Percentiles rank a stretch among this genome's conserved stretches.
Evolutionary conservation across 2,888 invertebrate genomes (phyloP).

Genomic region (Campoplex capitator): DNA sequence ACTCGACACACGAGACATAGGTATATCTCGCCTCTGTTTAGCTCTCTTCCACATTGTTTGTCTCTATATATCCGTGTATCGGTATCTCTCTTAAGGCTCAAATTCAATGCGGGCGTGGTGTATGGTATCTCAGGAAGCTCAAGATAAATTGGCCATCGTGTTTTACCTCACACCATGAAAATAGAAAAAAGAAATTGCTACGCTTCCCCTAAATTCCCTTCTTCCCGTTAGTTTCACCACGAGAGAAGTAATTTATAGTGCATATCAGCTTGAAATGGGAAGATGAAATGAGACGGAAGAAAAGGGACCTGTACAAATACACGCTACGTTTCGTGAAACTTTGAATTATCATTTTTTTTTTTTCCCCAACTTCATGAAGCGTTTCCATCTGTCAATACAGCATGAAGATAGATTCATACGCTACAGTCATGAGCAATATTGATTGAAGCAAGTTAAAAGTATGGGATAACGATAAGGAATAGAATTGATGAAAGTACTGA

Average conservation of each 20-base stretch:
- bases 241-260: constrained; percentile 37
- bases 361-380: neutral
- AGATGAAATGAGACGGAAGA: constrained; percentile 23
- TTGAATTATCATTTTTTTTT: neutral
- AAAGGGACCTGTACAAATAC: constrained; percentile 7
- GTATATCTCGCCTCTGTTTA: constrained; percentile 23
- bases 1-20: constrained; percentile 41
- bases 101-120: constrained; percentile 60
- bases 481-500: neutral
- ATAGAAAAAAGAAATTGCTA: constrained; percentile 53
- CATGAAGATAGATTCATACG: neutral
- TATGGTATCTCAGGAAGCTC: constrained; percentile 48
- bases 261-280: constrained; percentile 23
- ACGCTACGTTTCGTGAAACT: neutral
- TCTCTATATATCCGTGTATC: constrained; percentile 18
- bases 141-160: constrained; percentile 64
- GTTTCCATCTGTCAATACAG: neutral
- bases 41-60: constrained; percentile 12
- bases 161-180: constrained; percentile 46
- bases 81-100: constrained; percentile 32
- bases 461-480: neutral
- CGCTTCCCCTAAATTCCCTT: constrained; percentile 23
- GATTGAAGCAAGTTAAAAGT: neutral
- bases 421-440: neutral
- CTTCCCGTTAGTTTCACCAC: constrained; percentile 1